These are phyloP conservation scores for Polymixis lichenea DNA, from an alignment of 2,888 invertebrate genomes.

Conservation along the genomic window DNA sequence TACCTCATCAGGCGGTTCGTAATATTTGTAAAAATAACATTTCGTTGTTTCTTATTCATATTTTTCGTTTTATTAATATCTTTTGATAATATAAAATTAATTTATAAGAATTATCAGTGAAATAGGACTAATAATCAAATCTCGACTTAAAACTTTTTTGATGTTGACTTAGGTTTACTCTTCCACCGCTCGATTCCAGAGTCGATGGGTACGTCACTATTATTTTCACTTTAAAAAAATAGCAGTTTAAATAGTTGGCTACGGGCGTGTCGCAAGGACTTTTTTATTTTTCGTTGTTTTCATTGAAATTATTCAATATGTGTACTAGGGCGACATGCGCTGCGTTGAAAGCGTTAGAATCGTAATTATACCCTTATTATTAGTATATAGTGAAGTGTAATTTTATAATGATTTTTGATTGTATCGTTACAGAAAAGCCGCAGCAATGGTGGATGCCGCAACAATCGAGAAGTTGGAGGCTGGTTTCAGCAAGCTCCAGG, in stretches of 20 bases:
- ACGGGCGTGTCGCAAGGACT: conserved; percentile 24
- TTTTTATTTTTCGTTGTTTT: conserved; percentile 38
- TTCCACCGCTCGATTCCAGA: conserved; percentile 73
- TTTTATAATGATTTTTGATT: conserved; percentile 40
- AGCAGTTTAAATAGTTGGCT: conserved; percentile 43
- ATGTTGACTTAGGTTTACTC: conserved; percentile 67
- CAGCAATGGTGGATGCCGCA: conserved; percentile 97
- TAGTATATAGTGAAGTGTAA: conserved; percentile 41
- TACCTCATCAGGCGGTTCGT: conserved; percentile 90
- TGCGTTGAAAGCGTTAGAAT: conserved; percentile 87
- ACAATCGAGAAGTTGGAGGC: conserved; percentile 97
- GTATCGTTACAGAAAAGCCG: conserved; percentile 92
- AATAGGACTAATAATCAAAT: conserved; percentile 18
- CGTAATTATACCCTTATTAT: conserved; percentile 55
- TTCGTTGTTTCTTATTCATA: conserved; percentile 31
- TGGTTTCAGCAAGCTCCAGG: conserved; percentile 96
- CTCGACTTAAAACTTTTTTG: conserved; percentile 55
- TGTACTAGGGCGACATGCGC: conserved; percentile 88
- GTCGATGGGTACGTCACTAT: conserved; percentile 80
- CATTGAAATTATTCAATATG: conserved; percentile 74
- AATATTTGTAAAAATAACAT: conserved; percentile 68
- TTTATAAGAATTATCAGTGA: conserved; percentile 7
- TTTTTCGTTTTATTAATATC: conserved; percentile 10
- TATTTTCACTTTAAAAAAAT: conserved; percentile 71
- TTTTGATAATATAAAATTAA: not conserved